phyloP scores from a whole-genome alignment of 2,888 invertebrate species.

The Megalurothrips usitatus region DNA sequence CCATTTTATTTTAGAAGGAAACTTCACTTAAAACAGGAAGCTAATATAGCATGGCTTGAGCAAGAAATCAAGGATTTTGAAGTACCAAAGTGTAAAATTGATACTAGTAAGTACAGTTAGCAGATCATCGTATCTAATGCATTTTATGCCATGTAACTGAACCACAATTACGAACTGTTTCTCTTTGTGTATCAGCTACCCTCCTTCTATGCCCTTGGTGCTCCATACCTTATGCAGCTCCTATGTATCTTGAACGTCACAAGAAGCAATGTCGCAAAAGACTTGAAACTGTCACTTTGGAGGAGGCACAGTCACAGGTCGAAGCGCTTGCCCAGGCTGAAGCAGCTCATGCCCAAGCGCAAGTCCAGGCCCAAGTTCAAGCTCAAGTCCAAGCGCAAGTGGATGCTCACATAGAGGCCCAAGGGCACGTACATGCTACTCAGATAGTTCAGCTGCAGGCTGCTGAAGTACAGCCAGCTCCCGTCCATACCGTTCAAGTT shows the following conservation, averaged over 20 bases:
- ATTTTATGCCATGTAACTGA: not conserved
- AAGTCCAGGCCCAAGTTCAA: not conserved
- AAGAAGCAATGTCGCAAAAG: slow-evolving; percentile 8
- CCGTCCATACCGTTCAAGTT: not conserved
- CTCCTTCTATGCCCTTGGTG: not conserved
- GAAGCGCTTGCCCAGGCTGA: not conserved
- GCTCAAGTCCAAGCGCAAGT: not conserved
- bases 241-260: slow-evolving; percentile 9
- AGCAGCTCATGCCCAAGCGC: not conserved
- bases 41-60: not conserved
- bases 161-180: not conserved
- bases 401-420: not conserved
- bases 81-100: not conserved
- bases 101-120: not conserved
- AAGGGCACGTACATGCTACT: not conserved
- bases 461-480: not conserved
- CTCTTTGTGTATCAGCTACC: not conserved
- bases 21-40: not conserved
- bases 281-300: not conserved
- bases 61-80: slow-evolving; percentile 12
- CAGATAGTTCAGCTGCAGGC: not conserved
- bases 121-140: not conserved
- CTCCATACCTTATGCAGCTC: slow-evolving; percentile 1
- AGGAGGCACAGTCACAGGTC: not conserved
- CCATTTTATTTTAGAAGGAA: not conserved